phyloP scores from a whole-genome alignment of 2,797 vertebrate species.

The Catostomus latipinnis region DNA sequence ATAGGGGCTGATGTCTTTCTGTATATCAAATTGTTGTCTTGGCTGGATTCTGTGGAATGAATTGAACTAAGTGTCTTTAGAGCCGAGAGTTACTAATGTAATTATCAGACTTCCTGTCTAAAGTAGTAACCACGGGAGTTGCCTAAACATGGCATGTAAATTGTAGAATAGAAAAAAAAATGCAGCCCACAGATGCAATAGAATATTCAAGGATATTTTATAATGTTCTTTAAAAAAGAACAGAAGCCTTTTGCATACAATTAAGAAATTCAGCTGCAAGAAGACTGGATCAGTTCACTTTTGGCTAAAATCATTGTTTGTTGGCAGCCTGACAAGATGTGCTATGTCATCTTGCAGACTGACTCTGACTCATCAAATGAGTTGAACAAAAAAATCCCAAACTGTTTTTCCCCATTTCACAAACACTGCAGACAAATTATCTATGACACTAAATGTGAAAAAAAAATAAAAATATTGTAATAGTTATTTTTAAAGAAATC shows the following conservation, averaged over 20 bases:
- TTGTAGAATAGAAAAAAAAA: no score
- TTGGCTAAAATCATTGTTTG: neutral
- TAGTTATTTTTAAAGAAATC: no score
- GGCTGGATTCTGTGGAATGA: neutral
- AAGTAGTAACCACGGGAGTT: conserved; percentile 7
- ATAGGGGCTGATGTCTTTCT: no score
- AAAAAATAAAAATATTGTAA: neutral
- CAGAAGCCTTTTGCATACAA: neutral
- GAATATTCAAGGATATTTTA: conserved; percentile 6
- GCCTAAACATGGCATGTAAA: neutral
- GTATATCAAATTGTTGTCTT: conserved; percentile 2
- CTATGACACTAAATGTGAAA: neutral
- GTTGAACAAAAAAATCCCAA: neutral
- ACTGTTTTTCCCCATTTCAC: conserved; percentile 8
- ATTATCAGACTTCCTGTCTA: conserved; percentile 18
- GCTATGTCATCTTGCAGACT: conserved; percentile 1
- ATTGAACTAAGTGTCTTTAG: neutral
- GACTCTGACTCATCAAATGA: conserved; percentile 23
- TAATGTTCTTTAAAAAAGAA: neutral
- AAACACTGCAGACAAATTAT: neutral
- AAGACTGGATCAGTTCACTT: conserved; percentile 17
- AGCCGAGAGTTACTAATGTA: neutral
- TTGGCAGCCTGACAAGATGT: conserved; percentile 28
- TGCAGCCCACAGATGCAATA: neutral
- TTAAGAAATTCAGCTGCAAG: neutral